Evolutionary conservation across 2,888 invertebrate species (phyloP), one percentile per base, ranked within the genome.

Genomic region (Julus scandinavius): DNA sequence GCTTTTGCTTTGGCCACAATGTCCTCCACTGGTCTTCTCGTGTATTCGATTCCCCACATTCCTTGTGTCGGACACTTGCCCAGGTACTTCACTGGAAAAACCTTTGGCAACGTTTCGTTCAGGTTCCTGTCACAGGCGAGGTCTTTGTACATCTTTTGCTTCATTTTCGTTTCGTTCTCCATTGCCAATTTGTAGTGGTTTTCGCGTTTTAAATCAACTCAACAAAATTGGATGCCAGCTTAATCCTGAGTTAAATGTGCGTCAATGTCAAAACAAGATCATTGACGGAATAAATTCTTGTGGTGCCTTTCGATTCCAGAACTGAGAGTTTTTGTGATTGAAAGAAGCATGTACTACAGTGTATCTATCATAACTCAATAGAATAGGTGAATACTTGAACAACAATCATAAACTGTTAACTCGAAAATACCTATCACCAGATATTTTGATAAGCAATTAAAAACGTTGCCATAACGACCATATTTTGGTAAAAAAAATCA

Each of bases 31-130:
- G 98, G 97, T 91, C 95, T 95, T 88, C 97, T 94, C 0, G 97
- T 98, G 92, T 97, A 96, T 91, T 97, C 97, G 91, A 98, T 97
- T 15, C 97, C 97, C 97, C 97, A 97, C 88, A 97, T 92, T 0
- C 97, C 97, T 91, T 95, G 94, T 0, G 97, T 96, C 90, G 96
- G 96, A 90, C 96, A 95, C 89, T 94, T 95, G 0, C 96, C 96
- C 58, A 97, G 93, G 91, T 96, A 96, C 92, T 96, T 96, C 1
- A 96, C 96, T 11, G 41, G 15, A 86, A 86, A 86, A 4, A 49
- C 15, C 20, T 86, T 45, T 38, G 86, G 86, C 50, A 86, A 86
- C 15, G 49, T 86, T 84, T 84, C 84, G 40, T 84, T 85, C 63
- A 63, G n/a, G 17, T 63, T 63, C 7, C 63, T 63, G 63, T 63